Evolutionary conservation across 2,113 vertebrate species (phyloP).

Genomic region (Mesoclemmys tuberculata): DNA sequence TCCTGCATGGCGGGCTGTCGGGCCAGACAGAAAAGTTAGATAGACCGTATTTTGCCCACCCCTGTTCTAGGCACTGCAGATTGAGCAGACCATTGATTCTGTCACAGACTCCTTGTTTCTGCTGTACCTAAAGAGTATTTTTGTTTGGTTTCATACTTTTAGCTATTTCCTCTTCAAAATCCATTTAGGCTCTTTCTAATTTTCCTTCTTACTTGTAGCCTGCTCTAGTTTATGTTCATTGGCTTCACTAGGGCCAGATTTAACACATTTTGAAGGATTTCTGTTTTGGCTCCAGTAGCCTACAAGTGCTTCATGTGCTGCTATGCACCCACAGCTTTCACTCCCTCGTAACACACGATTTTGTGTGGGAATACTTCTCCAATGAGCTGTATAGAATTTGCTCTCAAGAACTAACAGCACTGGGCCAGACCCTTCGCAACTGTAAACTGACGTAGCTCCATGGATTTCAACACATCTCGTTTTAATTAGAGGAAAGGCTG

Average conservation of each 20-base stretch:
- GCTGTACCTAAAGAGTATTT: background rate
- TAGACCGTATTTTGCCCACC: too few relatives aligned
- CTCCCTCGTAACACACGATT: background rate
- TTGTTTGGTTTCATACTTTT: background rate
- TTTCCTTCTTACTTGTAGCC: rapidly evolving
- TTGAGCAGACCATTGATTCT: background rate
- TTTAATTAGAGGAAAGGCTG: background rate
- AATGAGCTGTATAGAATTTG: background rate
- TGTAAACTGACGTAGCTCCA: background rate
- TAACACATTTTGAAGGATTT: background rate
- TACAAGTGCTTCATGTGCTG: background rate
- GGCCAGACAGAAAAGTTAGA: too few relatives aligned
- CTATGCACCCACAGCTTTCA: background rate
- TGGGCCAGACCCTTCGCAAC: background rate
- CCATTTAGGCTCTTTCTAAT: background rate
- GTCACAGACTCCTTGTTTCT: background rate
- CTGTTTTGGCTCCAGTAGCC: background rate
- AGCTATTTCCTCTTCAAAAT: background rate
- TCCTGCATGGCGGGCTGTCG: too few relatives aligned
- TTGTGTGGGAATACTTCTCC: background rate
- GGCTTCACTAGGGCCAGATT: background rate
- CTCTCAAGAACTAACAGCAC: background rate
- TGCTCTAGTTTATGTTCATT: background rate
- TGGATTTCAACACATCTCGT: background rate
- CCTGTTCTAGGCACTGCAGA: background rate